Base-by-base conservation (phyloP, 2,797 vertebrate genomes). In the Peromyscus eremicus region DNA sequence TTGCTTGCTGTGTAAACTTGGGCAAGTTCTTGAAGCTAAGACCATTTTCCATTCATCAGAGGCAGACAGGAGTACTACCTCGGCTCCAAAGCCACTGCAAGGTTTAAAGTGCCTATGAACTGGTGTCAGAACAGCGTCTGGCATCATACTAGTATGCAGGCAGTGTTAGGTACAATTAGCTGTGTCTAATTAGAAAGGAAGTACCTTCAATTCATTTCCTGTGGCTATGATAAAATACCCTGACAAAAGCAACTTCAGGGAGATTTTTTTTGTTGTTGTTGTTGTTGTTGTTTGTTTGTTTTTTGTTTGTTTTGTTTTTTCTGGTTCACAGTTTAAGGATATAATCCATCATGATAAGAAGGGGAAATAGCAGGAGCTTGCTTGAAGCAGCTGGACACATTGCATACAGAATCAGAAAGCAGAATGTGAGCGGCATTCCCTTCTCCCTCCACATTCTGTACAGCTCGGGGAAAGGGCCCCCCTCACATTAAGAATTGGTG, bases 161-260 rank as follows among this genome's bases (percentile, higher is more conserved):
- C 80, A 89, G 73, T 87, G 32, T 82, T 70, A 83, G 8, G 25
- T 87, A 57, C 86, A 89, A 91, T 89, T 68, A 94, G 17, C 52
- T 62, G 4, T 55, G 9, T 80, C 77, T 68, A 85, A 52, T 84
- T 46, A 62, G 83, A 32, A 89, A n/a, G 12, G 14, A 86, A 94
- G 46, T 46, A 27, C 73, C 13, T 37, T 37, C 34, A 91, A 25
- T 52, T 25, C 13, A 23, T 52, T 85, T 85, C 64, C 64, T n/a
- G 32, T 49, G 49, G 13, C 23, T 49, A 46, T 68, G 32, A 49
- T 68, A n/a, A 68, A 49, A 68, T 32, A 52, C 19, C 13, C 43
- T 49, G 19, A 84, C 27, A 21, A 94, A 68, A 83, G 27, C 29
- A 84, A 84, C 17, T 66, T 34, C 46, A 21, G 10, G 10, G 60